Conservation (phyloP, 2,797 vertebrate species). For the Anolis apletophallus region DNA sequence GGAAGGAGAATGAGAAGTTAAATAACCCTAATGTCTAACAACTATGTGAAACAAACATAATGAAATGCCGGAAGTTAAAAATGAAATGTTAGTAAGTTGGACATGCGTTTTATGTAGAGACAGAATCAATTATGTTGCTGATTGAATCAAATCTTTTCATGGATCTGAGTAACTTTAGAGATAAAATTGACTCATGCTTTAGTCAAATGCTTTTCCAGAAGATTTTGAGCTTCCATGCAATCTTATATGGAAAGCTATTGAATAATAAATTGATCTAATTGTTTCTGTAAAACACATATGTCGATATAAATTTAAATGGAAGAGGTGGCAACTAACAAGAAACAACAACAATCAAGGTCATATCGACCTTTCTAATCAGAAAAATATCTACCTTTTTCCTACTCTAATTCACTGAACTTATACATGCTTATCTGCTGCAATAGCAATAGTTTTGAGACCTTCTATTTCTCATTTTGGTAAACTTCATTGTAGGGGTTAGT, state of each 20-base stretch:
- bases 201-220: constrained; percentile 40
- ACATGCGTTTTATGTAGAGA: constrained; percentile 43
- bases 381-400: constrained; percentile 30
- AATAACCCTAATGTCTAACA: background rate
- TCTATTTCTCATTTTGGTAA: no score
- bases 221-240: constrained; percentile 29
- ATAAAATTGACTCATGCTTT: constrained; percentile 54
- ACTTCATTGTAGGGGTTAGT: no score
- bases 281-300: constrained; percentile 56
- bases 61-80: constrained; percentile 43
- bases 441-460: no score
- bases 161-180: constrained; percentile 52
- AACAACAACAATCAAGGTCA: constrained; percentile 36
- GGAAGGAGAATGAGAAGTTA: constrained; percentile 37
- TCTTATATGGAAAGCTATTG: constrained; percentile 53
- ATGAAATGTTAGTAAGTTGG: constrained; percentile 51
- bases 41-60: constrained; percentile 32
- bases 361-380: constrained; percentile 29
- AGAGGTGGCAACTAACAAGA: constrained; percentile 33
- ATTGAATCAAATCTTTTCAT: constrained; percentile 38
- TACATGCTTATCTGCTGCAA: no score
- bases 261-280: constrained; percentile 48
- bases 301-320: constrained; percentile 56
- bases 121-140: constrained; percentile 47
- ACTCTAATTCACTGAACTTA: background rate